Evolutionary conservation across 2,113 vertebrate genomes (phyloP), one percentile per base, ranked within the genome.

Genomic region (Microcebus ravelobensis): DNA sequence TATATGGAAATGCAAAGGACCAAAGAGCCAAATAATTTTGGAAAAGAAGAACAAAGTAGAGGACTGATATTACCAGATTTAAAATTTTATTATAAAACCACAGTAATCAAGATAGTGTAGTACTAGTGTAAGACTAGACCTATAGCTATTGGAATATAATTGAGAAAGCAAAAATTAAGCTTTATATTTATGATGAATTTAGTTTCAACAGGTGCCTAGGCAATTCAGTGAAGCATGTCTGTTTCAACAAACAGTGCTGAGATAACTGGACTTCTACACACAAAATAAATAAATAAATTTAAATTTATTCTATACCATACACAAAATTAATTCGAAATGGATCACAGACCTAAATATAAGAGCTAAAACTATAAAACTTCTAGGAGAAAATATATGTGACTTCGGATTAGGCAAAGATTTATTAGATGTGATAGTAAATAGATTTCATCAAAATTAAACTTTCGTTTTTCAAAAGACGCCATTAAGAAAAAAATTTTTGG

Each of bases 71-170:
- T 82, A 93, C 13, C n/a, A 67, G 36, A 93, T 73, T 91, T 48
- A 25, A 95, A 90, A 77, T 79, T 34, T 83, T 93, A 83, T 17
- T 73, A 83, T 59, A 92, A 96, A 94, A 92, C 25, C 27, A 82
- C 0, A 42, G 14, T 59, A 71, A 85, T 77, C 55, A 87, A 74
- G 27, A 90, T 23, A 87, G 50, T 34, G 55, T 74, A 57, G 76
- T 20, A 45, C 3, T 71, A 31, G 27, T 31, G 2, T 76, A 85
- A 89, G 83, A 50, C 85, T 1, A 91, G 29, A 48, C 13, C 65
- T 48, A 70, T 0, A 86, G 34, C 52, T 48, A 34, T 63, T 42
- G 17, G 36, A 76, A 36, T 4, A 71, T 48, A 76, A 87, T 5
- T 61, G 23, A 83, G 12, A 89, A 25, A 27, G 34, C n/a, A 50